These are phyloP conservation scores for Arnoldichthys spilopterus DNA, from an alignment of 2,797 vertebrate genomes.

Conservation along the genomic window DNA sequence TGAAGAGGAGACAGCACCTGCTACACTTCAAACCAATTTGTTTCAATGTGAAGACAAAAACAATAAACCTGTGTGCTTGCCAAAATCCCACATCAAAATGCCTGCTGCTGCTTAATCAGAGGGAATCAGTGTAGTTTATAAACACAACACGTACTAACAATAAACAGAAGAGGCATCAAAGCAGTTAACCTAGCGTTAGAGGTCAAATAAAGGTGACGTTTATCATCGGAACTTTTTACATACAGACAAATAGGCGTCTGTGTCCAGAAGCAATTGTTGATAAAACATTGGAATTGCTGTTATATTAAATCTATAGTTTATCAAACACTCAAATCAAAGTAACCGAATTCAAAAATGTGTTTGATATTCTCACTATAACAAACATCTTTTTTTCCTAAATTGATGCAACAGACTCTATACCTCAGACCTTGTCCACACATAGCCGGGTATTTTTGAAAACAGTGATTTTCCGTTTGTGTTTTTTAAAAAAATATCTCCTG, in stretches of 20 bases:
- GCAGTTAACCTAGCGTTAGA: not conserved
- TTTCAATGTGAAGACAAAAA: slow-evolving; percentile 34
- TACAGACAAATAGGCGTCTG: not conserved
- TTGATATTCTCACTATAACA: too few species aligned
- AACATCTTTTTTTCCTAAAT: too few species aligned
- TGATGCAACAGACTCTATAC: too few species aligned
- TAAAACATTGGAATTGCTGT: not conserved
- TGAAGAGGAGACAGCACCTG: slow-evolving; percentile 42
- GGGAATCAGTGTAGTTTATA: not conserved
- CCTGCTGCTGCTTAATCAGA: slow-evolving; percentile 1
- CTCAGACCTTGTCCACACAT: too few species aligned
- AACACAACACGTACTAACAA: slow-evolving; percentile 5
- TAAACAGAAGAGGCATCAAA: slow-evolving; percentile 30
- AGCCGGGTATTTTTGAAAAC: too few species aligned
- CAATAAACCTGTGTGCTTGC: slow-evolving; percentile 29
- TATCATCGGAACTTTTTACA: not conserved
- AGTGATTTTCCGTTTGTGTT: too few species aligned
- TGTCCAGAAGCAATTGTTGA: not conserved
- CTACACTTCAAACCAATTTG: slow-evolving; percentile 44
- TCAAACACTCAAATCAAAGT: not conserved
- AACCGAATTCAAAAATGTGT: too few species aligned
- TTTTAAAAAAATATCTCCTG: too few species aligned
- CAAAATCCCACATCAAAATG: slow-evolving; percentile 38
- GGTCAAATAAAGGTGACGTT: not conserved
- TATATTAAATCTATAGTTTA: not conserved